Evolutionary conservation across 2,888 invertebrate species (phyloP), one percentile per base, ranked within the genome.

Genomic region (Pocota personata): DNA sequence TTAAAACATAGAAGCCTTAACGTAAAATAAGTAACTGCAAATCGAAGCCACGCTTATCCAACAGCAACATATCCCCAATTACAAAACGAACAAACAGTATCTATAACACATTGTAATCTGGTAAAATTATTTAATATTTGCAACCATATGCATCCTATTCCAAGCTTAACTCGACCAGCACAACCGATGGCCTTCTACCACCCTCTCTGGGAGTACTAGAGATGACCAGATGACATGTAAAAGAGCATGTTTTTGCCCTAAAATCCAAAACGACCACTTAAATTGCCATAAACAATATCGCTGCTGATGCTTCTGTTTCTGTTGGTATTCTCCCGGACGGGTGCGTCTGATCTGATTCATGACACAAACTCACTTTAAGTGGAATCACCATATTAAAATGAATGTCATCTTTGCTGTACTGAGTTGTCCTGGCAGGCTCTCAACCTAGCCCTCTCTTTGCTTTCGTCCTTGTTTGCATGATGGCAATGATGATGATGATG

Each of bases 351-450:
- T 83, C 73, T 73, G 73, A 83, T 83, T 83, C 83, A 83, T 83
- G 83, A 43, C 52, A 79, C 79, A 73, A 83, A 83, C 83, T 67
- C 83, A 83, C 79, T 83, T 79, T 78, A 83, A 83, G 79, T 79
- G 79, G 73, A 83, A 83, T 83, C 78, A 83, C 83, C 72, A 83
- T 83, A 83, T 79, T 83, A 79, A 83, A 83, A 83, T 83, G 73
- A 83, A 83, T 79, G 78, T 79, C 73, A 83, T 83, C 67, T 62
- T 73, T 73, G 55, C 58, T 78, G 72, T 71, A 27, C 48, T 21
- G n/a, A n/a, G 62, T 69, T 71, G 71, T 57, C 30, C 32, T 64
- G 48, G 1, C 16, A n/a, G n/a, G 14, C 40, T 14, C 7, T 14
- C n/a, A 21, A 32, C 16, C 57, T 10, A 12, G 19, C 43, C 10